phyloP scores from a whole-genome alignment of 2,113 vertebrate species.

The Lycaon pictus region DNA sequence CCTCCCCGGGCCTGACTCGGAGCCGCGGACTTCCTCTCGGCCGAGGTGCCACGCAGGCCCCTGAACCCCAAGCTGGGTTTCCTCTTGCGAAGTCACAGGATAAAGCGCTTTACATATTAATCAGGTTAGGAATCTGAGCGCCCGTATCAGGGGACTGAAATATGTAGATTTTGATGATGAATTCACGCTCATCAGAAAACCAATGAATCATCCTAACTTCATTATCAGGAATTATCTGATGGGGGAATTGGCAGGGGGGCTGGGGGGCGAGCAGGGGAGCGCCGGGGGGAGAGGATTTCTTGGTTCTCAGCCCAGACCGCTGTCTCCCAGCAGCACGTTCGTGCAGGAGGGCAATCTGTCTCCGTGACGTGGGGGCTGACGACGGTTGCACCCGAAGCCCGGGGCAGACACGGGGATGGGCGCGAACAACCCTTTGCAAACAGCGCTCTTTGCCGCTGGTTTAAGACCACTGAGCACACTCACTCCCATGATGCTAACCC shows the following conservation, averaged over 20 bases:
- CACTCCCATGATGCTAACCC: background rate
- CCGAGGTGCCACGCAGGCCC: background rate
- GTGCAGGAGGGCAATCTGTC: background rate
- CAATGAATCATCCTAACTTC: conserved; percentile 84
- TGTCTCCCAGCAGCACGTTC: background rate
- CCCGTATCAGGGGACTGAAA: conserved; percentile 81
- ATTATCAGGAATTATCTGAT: conserved; percentile 82
- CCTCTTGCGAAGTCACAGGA: conserved; percentile 78
- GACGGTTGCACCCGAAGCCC: too few relatives aligned
- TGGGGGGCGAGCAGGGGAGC: background rate
- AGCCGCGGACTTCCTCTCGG: background rate
- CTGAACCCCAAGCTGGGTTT: conserved; percentile 44
- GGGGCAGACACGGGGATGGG: too few relatives aligned
- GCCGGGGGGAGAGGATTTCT: background rate
- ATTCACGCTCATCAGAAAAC: conserved; percentile 83
- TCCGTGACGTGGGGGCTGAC: background rate
- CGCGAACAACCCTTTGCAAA: too few relatives aligned
- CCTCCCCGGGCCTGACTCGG: background rate
- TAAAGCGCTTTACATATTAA: conserved; percentile 83
- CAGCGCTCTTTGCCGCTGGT: background rate
- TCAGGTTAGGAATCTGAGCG: conserved; percentile 79
- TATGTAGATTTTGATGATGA: conserved; percentile 85
- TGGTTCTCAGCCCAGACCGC: conserved; percentile 65
- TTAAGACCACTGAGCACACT: accelerated
- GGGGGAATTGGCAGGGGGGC: conserved; percentile 69